Evolutionary conservation across 92 coral and sea anemone genomes (phyloP), one percentile per base, ranked within the genome.

Genomic region (Porites lobata): DNA sequence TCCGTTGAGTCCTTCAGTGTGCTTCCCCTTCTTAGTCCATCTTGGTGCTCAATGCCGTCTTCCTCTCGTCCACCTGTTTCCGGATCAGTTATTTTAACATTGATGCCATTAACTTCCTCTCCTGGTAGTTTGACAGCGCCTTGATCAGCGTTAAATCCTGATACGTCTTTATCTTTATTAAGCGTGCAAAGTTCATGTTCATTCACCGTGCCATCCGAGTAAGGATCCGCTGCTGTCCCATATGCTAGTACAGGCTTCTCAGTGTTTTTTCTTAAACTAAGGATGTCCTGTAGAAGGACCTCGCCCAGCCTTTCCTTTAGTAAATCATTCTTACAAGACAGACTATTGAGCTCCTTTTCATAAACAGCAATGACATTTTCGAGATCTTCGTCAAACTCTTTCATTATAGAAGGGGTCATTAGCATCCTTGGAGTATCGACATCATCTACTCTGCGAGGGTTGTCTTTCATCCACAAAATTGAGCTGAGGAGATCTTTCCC

Each of bases 301-400:
- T 86, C 75, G 22, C 98, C 98, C 20, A 94, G 88, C 75, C 52
- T 82, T 50, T 61, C 78, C 65, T 88, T 85, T 0, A 92, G 78
- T 2, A 85, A 32, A 6, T 90, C 76, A 61, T 90, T 92, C 76
- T 90, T 89, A 29, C 29, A 71, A 4, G 82, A 85, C 8, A 90
- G 80, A 68, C n/a, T 62, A 24, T 79, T 91, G 4, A 94, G 90
- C 78, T 90, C 75, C 52, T 83, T 90, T 76, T 94, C 95, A 58
- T 90, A 92, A 11, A 89, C 90, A 3, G 89, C 86, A 11, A 94
- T 75, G 6, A 94, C 98, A 53, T 83, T 78, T 69, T 94, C 90
- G 15, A 94, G 95, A 65, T 90, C 92, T 52, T 90, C 93, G 67
- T 92, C 90, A 8, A 87, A 81, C 50, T 64, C 74, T 62, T 62